A percentile compares a stretch with the other conserved stretches of the same genome.
phyloP scores from a whole-genome alignment of 2,888 invertebrate genomes.

The Agrotis clavis region DNA sequence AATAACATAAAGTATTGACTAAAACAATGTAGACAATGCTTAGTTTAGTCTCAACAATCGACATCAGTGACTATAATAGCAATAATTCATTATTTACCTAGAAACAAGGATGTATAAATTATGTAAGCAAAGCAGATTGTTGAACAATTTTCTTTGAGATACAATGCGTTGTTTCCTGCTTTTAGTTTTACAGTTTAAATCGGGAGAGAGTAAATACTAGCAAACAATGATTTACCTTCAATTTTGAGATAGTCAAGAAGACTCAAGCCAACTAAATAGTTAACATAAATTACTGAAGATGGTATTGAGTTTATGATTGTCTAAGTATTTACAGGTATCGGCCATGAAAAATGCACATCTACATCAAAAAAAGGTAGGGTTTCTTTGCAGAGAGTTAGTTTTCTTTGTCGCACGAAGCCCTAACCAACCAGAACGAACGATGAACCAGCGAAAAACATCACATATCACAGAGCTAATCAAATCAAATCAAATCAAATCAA shows the following conservation, averaged over 20 bases:
- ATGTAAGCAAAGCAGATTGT: conserved; percentile 4
- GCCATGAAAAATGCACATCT: too few species aligned
- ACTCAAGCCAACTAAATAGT: conserved; percentile 2
- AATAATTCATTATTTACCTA: conserved; percentile 6
- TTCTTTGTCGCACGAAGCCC: too few species aligned
- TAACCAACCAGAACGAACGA: too few species aligned
- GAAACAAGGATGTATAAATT: conserved; percentile 22
- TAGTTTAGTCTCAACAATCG: not conserved
- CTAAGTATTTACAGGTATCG: conserved; percentile 18
- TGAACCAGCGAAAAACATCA: too few species aligned
- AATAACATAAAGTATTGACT: conserved; percentile 3
- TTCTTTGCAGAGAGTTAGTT: too few species aligned
- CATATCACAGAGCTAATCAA: too few species aligned
- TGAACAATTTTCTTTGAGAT: conserved; percentile 1
- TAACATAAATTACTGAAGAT: conserved; percentile 6
- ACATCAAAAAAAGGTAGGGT: too few species aligned
- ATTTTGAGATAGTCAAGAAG: conserved; percentile 3
- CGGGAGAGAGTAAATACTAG: not conserved
- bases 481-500: too few species aligned
- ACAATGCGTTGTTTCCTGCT: conserved; percentile 43
- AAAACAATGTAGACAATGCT: not conserved
- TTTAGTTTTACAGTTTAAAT: conserved; percentile 12
- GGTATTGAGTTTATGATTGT: conserved; percentile 4
- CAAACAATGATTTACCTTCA: not conserved
- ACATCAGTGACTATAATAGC: not conserved